Conservation (phyloP, 2,113 vertebrate genomes). For the Oryzias celebensis region DNA sequence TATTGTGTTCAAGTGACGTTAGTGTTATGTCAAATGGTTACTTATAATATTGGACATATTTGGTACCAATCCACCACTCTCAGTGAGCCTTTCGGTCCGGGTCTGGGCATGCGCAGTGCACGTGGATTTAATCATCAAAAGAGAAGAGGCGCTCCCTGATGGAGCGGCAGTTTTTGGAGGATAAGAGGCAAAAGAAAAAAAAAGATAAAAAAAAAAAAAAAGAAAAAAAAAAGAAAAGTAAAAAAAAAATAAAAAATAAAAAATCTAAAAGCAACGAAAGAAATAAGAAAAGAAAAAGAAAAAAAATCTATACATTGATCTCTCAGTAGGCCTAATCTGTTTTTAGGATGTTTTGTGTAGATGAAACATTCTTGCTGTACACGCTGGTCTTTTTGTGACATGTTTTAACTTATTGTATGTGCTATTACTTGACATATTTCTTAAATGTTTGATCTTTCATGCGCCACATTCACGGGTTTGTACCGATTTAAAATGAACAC, state of each 20-base stretch:
- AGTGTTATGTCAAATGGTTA: constrained; percentile 71
- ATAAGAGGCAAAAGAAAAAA: constrained; percentile 84
- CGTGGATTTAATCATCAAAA: constrained; percentile 63
- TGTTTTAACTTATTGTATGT: constrained; percentile 98
- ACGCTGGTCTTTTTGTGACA: constrained; percentile 97
- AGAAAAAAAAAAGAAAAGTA: constrained; percentile 67
- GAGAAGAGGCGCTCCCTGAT: constrained; percentile 46
- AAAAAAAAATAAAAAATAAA: constrained; percentile 30
- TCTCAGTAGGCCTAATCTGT: constrained; percentile 83
- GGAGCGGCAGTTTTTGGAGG: constrained; percentile 35
- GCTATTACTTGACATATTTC: constrained; percentile 97
- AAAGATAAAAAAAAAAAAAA: constrained; percentile 53
- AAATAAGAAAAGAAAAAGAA: constrained; percentile 74
- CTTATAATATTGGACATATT: constrained; percentile 61
- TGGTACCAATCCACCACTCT: constrained; percentile 40
- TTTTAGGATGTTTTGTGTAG: constrained; percentile 98
- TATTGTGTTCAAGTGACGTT: constrained; percentile 76
- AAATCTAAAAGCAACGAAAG: constrained; percentile 66
- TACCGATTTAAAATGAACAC: constrained; percentile 87
- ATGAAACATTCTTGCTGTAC: constrained; percentile 95
- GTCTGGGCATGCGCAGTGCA: constrained; percentile 69
- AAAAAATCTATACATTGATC: constrained; percentile 19
- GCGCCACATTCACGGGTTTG: constrained; percentile 92
- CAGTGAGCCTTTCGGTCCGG: constrained; percentile 34
- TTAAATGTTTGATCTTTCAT: constrained; percentile 96